Conservation (phyloP, 30 jellyfish, hydroid and myxozoan species). For the Nemopilema nomurai region DNA sequence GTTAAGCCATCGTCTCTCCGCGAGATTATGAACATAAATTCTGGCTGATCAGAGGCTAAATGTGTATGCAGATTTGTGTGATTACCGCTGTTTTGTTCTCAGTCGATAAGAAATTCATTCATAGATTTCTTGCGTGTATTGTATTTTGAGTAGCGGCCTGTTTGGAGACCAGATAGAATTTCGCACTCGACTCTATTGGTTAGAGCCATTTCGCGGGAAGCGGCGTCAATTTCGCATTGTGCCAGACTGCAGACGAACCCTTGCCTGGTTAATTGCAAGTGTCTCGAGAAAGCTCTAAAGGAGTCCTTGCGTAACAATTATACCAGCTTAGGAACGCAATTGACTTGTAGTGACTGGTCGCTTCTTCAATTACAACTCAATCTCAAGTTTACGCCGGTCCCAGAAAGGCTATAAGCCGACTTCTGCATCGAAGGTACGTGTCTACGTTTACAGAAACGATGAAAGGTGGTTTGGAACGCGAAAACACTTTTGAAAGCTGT, state of each 20-base stretch:
- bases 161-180: not conserved
- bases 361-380: not conserved
- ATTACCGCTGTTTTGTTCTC: constrained; percentile 49
- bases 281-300: not conserved
- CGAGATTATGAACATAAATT: constrained; percentile 52
- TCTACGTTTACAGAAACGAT: not conserved
- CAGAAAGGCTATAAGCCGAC: not conserved
- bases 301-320: not conserved
- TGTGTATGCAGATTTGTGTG: constrained; percentile 41
- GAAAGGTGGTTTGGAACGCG: too few relatives aligned
- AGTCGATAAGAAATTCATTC: constrained; percentile 34
- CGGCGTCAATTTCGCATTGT: not conserved
- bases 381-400: not conserved
- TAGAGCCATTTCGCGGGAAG: not conserved
- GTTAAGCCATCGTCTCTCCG: constrained; percentile 62
- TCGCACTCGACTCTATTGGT: not conserved
- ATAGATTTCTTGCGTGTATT: not conserved
- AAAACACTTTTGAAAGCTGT: too few relatives aligned
- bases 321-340: not conserved
- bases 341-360: not conserved
- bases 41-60: constrained; percentile 43
- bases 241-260: not conserved
- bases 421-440: not conserved
- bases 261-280: not conserved
- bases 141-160: not conserved